Conservation (phyloP, 2,113 vertebrate species). For the Chunga burmeisteri region DNA sequence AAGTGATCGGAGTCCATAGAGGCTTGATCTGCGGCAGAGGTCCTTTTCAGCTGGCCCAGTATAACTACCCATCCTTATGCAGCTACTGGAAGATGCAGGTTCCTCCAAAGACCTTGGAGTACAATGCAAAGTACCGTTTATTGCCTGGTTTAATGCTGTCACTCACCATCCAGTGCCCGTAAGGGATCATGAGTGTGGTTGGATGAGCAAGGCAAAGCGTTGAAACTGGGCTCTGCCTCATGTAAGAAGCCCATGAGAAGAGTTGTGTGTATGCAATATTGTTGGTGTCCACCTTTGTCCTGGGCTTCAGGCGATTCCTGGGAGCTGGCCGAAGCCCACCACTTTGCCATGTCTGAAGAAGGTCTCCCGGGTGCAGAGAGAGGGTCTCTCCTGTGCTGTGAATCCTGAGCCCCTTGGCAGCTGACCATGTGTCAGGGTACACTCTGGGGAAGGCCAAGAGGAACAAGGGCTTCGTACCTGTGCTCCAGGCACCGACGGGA, state of each 20-base stretch:
- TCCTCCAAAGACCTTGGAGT: neutral
- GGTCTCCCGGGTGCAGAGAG: neutral
- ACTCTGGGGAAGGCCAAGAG: neutral
- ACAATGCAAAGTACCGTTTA: neutral
- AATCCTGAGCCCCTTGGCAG: neutral
- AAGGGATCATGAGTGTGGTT: neutral
- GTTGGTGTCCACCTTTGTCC: neutral
- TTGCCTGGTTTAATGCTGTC: neutral
- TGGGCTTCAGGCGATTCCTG: neutral
- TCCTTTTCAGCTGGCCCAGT: neutral
- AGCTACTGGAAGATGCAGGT: neutral
- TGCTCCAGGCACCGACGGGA: neutral
- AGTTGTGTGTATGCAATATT: neutral
- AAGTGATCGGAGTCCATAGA: neutral
- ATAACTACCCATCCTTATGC: accelerated
- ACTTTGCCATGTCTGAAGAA: neutral
- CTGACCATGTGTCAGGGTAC: neutral
- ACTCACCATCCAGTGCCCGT: accelerated
- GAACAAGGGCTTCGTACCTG: neutral
- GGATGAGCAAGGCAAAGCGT: neutral
- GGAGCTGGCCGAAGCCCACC: neutral
- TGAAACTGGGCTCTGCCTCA: accelerated
- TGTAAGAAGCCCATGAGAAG: neutral
- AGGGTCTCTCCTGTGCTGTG: neutral
- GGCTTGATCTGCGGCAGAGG: neutral